Conservation (phyloP, 2,113 vertebrate genomes). For the Microtus ochrogaster region DNA sequence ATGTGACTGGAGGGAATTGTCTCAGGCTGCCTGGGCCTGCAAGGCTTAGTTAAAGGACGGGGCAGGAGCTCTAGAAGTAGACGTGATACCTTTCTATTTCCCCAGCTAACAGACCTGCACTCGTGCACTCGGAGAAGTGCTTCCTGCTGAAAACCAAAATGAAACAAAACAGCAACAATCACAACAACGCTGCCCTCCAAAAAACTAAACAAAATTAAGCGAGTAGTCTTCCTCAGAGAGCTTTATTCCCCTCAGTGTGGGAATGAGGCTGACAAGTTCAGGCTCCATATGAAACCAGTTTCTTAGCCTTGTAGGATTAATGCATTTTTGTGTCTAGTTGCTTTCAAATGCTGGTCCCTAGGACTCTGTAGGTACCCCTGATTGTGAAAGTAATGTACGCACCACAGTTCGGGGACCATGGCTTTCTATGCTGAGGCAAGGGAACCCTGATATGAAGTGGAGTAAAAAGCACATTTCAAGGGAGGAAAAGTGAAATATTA, state of each 20-base stretch:
- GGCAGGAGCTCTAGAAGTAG: slow-evolving; percentile 56
- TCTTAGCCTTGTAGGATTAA: slow-evolving; percentile 77
- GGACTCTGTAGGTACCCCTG: slow-evolving; percentile 53
- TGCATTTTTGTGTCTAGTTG: slow-evolving; percentile 75
- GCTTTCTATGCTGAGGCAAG: slow-evolving; percentile 75
- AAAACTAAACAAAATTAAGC: background rate
- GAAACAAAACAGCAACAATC: background rate
- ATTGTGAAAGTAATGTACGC: slow-evolving; percentile 65
- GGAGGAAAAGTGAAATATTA: slow-evolving; percentile 67
- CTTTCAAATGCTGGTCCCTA: slow-evolving; percentile 84
- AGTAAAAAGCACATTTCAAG: slow-evolving; percentile 51
- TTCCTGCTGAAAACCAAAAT: slow-evolving; percentile 68
- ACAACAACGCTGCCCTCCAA: background rate
- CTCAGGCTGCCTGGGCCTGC: slow-evolving; percentile 34
- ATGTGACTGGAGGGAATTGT: background rate
- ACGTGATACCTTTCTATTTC: slow-evolving; percentile 76
- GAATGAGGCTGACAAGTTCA: slow-evolving; percentile 77
- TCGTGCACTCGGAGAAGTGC: slow-evolving; percentile 82
- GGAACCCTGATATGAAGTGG: slow-evolving; percentile 66
- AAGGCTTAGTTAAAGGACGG: slow-evolving; percentile 15
- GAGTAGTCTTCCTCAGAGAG: slow-evolving; percentile 79
- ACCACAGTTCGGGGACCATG: slow-evolving; percentile 75
- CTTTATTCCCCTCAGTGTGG: slow-evolving; percentile 86
- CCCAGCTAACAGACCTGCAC: slow-evolving; percentile 82
- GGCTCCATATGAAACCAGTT: slow-evolving; percentile 85